Evolutionary conservation across 1,140 invertebrate genomes (phyloP), one percentile per base, ranked within the genome.

Genomic region (Temnothorax curvispinosus): DNA sequence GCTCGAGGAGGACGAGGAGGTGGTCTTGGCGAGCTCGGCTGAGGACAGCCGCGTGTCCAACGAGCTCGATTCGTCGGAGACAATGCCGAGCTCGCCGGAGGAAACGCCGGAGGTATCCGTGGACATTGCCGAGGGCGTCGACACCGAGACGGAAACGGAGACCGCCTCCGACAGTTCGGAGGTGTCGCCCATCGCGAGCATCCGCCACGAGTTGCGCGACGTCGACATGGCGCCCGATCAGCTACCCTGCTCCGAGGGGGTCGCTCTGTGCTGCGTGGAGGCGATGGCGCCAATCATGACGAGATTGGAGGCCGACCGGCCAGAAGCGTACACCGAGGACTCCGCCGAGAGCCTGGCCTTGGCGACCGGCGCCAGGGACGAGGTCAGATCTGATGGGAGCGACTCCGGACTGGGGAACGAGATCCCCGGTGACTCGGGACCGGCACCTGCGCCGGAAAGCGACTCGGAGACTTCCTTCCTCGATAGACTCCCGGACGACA

Each of bases 371-470:
- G 89, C 90, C 7, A 91, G 93, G 9, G 94, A 96, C 56, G 96
- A 96, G 76, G 95, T 96, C 6, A 94, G 97, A 78, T 97, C 97
- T 8, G 97, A 98, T 92, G 97, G 97, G 4, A 98, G 97, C 65
- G 98, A 98, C 93, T 98, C 97, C 1, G 98, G 98, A 0, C 92
- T 98, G 38, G 97, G 97, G 1, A 96, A 96, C 47, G 97, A 97
- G 92, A 95, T 96, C 50, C 95, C 95, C 44, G 96, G 96, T 18
- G 96, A 96, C 89, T 71, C 94, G 32, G 93, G 94, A 47, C 92
- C 93, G 74, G 93, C 93, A 2, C 95, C 94, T 67, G 94, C 95
- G 56, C 94, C 93, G 5, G 94, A 95, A 88, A 96, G 95, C 87
- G 95, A 96, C 87, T 96, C 95, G 9, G 96, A 96, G 90, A 96